A percentile compares a stretch with the other conserved stretches of the same genome.
Evolutionary conservation across 2,797 vertebrate species (phyloP).

Genomic region (Enteromius anoplus): DNA sequence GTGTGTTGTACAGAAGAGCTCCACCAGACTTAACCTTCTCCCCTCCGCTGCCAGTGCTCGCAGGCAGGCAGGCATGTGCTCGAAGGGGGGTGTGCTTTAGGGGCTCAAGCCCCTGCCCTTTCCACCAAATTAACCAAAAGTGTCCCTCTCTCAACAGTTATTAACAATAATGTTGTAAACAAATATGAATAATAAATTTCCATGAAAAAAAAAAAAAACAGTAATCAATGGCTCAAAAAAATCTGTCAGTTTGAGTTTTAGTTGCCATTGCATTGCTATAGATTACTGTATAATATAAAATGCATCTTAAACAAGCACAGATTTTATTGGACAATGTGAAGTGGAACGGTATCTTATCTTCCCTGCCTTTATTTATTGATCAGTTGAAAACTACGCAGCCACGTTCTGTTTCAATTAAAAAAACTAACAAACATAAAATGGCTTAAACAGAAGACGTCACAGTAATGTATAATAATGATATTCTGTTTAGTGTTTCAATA

Average conservation of each 20-base stretch:
- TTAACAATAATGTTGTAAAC: background rate
- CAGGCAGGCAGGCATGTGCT: constrained; percentile 23
- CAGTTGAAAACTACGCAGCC: background rate
- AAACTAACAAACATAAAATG: background rate
- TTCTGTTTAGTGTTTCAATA: background rate
- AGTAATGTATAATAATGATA: background rate
- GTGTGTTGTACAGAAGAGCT: constrained; percentile 50
- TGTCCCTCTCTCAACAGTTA: background rate
- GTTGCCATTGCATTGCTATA: background rate
- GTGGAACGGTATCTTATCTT: background rate
- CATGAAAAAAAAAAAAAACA: background rate
- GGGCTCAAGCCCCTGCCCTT: background rate
- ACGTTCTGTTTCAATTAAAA: background rate
- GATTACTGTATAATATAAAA: background rate
- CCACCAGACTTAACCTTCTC: constrained; percentile 59
- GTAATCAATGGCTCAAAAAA: background rate
- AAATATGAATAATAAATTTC: background rate
- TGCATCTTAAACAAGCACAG: background rate
- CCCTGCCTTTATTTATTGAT: background rate
- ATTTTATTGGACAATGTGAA: background rate
- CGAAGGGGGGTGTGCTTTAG: background rate
- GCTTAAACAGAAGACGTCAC: background rate
- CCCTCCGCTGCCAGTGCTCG: constrained; percentile 28
- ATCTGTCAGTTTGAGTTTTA: background rate
- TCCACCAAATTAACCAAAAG: background rate